Base-by-base conservation (phyloP, 2,888 invertebrate genomes). In the Cephus spinipes region DNA sequence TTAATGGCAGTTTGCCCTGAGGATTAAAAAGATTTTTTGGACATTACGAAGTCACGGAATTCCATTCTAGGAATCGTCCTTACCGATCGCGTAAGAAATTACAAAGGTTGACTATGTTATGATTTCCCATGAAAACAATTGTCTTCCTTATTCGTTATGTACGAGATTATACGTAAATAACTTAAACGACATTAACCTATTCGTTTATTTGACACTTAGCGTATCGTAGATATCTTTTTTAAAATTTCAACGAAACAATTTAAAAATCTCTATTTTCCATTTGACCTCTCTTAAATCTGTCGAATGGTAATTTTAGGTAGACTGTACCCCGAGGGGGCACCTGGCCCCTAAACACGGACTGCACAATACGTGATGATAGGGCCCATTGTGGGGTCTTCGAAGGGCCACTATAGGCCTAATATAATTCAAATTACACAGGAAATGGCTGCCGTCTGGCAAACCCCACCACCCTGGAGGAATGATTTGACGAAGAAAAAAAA, bases 341-440 rank as follows among this genome's bases (percentile, higher is more conserved):
- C 78, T 78, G 78, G 78, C 71, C 78, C 71, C 78, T 73, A 78
- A 78, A 78, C 78, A 78, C 78, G 73, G 76, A 71, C 32, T 71
- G 71, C 71, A 71, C 77, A 78, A 80, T 77, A 77, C 73, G 81
- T 36, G 76, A 74, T 69, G 55, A 69, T 74, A 40, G 81, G 76
- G 80, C 74, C 69, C 68, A 73, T 74, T 77, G 76, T 81, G 76
- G 76, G 76, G 69, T 75, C 32, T 36, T 32, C 71, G 55, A 35
- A 31, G 73, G n/a, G 34, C 73, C 40, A 73, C 76, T 78, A 78
- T 78, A 78, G 73, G 73, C 78, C 78, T 76, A 76, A 78, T 78
- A 78, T 78, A 78, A 78, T 78, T 78, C 78, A 78, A 78, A 78
- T 78, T 78, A 78, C 78, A 78, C 78, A 78, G 78, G 78, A 78